These are phyloP conservation scores for Prietella phreatophila DNA, from an alignment of 2,113 vertebrate species.

Conservation along the genomic window DNA sequence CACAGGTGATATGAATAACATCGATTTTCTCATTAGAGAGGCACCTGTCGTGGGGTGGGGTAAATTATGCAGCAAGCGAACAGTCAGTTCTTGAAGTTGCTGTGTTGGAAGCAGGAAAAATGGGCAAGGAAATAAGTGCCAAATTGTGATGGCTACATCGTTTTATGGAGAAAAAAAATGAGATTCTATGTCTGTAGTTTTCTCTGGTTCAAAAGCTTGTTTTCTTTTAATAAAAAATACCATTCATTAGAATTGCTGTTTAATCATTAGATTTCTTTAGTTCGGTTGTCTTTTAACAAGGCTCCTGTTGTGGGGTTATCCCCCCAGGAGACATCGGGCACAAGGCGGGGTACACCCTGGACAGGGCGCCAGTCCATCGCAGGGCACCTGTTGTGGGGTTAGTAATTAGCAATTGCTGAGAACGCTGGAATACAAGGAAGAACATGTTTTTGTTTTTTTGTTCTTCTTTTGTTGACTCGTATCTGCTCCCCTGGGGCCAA, in stretches of 20 bases:
- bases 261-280: constrained; percentile 51
- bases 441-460: constrained; percentile 31
- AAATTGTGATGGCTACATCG: too few species aligned
- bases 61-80: too few species aligned
- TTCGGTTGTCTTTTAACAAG: constrained; percentile 54
- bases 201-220: constrained; percentile 54
- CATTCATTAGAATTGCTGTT: constrained; percentile 62
- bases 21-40: too few species aligned
- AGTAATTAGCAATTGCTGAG: constrained; percentile 69
- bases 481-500: constrained; percentile 11
- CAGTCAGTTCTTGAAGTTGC: too few species aligned
- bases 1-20: too few species aligned
- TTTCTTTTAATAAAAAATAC: constrained; percentile 59
- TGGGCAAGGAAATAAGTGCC: too few species aligned
- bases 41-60: too few species aligned
- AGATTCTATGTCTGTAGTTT: not conserved
- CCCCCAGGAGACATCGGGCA: too few species aligned
- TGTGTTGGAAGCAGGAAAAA: too few species aligned
- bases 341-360: too few species aligned
- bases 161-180: not conserved
- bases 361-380: too few species aligned
- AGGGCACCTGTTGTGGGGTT: constrained; percentile 55
- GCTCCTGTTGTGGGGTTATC: constrained; percentile 56
- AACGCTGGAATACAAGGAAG: constrained; percentile 59
- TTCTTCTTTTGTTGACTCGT: constrained; percentile 22